phyloP scores from a whole-genome alignment of 92 coral and sea anemone species.

The Siderastrea radians region DNA sequence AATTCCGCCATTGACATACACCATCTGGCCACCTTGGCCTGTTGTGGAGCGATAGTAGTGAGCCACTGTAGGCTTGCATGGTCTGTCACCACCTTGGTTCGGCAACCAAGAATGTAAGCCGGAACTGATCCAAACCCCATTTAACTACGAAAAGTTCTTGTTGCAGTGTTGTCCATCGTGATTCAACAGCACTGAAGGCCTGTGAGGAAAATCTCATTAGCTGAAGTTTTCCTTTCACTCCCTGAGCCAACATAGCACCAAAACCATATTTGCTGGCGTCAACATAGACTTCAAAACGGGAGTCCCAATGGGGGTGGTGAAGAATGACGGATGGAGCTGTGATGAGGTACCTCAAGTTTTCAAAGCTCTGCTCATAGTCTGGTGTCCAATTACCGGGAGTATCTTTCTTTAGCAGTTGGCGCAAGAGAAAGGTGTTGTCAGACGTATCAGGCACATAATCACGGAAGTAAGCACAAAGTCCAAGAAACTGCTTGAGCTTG shows the following conservation, averaged over 20 bases:
- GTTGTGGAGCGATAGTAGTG: constrained; percentile 66
- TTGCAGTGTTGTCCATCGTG: constrained; percentile 42
- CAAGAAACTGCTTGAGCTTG: constrained; percentile 20
- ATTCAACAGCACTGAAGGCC: constrained; percentile 43
- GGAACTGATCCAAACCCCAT: constrained; percentile 1
- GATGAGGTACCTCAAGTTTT: constrained; percentile 11
- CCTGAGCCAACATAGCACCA: constrained; percentile 36
- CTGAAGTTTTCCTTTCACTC: background rate
- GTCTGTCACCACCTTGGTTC: constrained; percentile 34
- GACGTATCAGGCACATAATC: constrained; percentile 25
- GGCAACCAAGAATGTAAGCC: background rate
- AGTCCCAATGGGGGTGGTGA: constrained; percentile 31
- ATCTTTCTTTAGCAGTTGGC: constrained; percentile 34
- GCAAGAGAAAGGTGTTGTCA: constrained; percentile 1
- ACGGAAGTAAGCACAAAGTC: constrained; percentile 27
- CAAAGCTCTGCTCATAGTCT: constrained; percentile 20
- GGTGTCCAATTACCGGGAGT: constrained; percentile 25
- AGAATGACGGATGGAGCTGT: constrained; percentile 32
- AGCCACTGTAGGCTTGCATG: constrained; percentile 64
- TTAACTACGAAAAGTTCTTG: constrained; percentile 25
- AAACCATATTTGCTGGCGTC: constrained; percentile 27
- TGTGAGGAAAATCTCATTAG: constrained; percentile 41
- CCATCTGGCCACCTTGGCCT: constrained; percentile 68
- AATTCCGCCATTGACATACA: constrained; percentile 72
- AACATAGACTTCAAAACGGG: constrained; percentile 24